phyloP scores from a whole-genome alignment of 2,888 invertebrate genomes.

The Xanthia icteritia region DNA sequence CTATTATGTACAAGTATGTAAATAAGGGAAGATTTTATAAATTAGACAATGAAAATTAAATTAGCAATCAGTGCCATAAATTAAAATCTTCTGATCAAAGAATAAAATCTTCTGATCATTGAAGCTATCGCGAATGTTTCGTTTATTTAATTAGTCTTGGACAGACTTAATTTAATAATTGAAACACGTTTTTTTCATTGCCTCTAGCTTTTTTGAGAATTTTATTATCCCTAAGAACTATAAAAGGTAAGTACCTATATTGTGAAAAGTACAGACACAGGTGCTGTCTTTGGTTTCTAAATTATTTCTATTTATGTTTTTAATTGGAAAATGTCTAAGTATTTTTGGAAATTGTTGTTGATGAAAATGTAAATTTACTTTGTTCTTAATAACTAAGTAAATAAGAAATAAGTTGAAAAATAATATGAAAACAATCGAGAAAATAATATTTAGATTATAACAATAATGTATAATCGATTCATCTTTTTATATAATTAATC shows the following conservation, averaged over 20 bases:
- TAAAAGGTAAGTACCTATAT: not conserved
- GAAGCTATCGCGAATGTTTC: slow-evolving; percentile 13
- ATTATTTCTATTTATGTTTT: not conserved
- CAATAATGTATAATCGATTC: not conserved
- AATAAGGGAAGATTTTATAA: not conserved
- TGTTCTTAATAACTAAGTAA: not conserved
- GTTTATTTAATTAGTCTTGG: slow-evolving; percentile 49
- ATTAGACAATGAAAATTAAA: slow-evolving; percentile 13
- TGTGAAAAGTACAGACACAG: not conserved
- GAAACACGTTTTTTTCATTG: slow-evolving; percentile 41
- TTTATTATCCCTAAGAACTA: not conserved
- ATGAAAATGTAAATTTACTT: not conserved
- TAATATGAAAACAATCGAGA: too few species aligned
- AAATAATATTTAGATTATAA: too few species aligned
- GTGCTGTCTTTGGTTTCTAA: not conserved
- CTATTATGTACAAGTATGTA: not conserved
- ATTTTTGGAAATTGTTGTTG: not conserved
- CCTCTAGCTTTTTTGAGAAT: not conserved
- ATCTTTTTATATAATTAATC: not conserved
- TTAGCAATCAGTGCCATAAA: slow-evolving; percentile 34
- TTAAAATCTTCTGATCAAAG: slow-evolving; percentile 24
- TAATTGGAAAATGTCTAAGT: not conserved
- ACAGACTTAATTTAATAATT: slow-evolving; percentile 42
- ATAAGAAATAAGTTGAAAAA: not conserved
- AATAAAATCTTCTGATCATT: slow-evolving; percentile 42